Evolutionary conservation across 2,888 invertebrate genomes (phyloP), one percentile per base, ranked within the genome.

Genomic region (Papilio gigon): DNA sequence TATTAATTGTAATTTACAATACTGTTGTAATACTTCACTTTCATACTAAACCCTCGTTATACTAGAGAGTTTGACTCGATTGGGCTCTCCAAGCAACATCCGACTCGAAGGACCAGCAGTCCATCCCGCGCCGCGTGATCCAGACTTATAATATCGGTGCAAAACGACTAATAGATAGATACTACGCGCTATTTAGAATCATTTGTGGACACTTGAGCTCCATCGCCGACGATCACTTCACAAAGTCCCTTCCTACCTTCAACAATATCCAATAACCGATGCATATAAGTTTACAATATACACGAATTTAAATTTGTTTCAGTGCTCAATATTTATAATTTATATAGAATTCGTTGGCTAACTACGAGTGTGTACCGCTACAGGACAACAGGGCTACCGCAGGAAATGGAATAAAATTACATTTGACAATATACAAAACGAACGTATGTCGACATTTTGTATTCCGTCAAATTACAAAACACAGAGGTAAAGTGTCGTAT

Each of bases 261-360:
- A 90, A 90, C 88, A 88, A 88, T 89, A 86, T 83, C 78, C 84
- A 81, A 80, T 84, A 79, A 80, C 78, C 75, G 73, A 84, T 85
- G 84, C 81, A 70, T 65, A 74, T 71, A 80, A 80, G 75, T 81
- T 84, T 81, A 83, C 79, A 85, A 85, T 87, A 76, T 88, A 88
- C 85, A 88, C 80, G 79, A 85, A 80, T 83, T 84, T 82, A 83
- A 83, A 83, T 87, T 84, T 82, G 81, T 86, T 84, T 91, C 90
- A 90, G 91, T 92, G 92, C 92, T 89, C 88, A 82, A 84, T 90
- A 87, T 84, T 80, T 82, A 79, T 72, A 63, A 70, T 70, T 70
- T 69, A 65, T 70, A 85, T 88, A 90, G 86, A 91, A 90, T 92
- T 91, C 89, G 90, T 90, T 92, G 87, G 86, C 90, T 91, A 92